Evolutionary conservation across 2,888 invertebrate genomes (phyloP), one percentile per base, ranked within the genome.

Genomic region (Dolichomitus sp.): DNA sequence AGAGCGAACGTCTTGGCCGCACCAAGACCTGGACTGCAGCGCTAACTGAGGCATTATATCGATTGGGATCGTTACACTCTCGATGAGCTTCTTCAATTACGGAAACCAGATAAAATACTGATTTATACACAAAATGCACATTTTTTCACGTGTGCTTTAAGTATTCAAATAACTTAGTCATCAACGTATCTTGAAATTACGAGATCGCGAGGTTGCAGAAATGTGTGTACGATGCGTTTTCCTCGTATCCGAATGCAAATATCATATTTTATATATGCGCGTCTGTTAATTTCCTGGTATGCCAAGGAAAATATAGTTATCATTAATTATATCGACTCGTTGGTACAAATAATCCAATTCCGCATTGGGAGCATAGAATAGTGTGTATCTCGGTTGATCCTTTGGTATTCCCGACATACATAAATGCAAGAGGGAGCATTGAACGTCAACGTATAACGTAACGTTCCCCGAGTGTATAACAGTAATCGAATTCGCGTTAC

Each of bases 401-500:
- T 79, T 78, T 70, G 81, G 42, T 61, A 72, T 68, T 74, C 63
- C 68, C 76, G 76, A 83, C 79, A 83, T 76, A 68, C 79, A 80
- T 83, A 79, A 83, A 83, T 83, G 83, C 75, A 83, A 66, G 72
- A 72, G 82, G 65, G 70, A 75, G 54, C 61, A 72, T 59, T 52
- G 40, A 65, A 52, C 66, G 59, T 66, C 63, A 48, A 23, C 72
- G 66, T 73, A 68, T 66, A 75, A 72, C 81, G 80, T 73, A 61
- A 74, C 77, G 63, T 17, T 45, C 76, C 33, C 33, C 6, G 19
- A 7, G 74, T 75, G 80, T 75, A 80, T 59, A 86, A 84, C 42
- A 80, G 79, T 80, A 83, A 72, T 80, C 80, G 83, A 83, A 76
- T 76, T 80, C 72, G 75, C 80, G 80, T 80, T 83, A 83, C 79